Evolutionary conservation across 2,888 invertebrate species (phyloP), one percentile per base, ranked within the genome.

Genomic region (Maniola hyperantus): DNA sequence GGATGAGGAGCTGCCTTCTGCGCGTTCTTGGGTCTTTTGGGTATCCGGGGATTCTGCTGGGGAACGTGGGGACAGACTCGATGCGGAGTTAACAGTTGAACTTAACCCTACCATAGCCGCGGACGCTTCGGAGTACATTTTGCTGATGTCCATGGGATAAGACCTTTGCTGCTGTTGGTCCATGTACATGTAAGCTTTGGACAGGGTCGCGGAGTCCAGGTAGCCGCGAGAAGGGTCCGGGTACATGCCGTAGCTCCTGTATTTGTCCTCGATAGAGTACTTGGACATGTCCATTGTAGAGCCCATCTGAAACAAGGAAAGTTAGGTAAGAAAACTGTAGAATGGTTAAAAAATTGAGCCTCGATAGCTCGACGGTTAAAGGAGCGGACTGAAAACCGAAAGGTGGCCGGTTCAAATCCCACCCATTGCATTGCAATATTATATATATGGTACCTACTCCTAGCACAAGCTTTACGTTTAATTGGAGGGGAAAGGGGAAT

Each of bases 121-220:
- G 18, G 94, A 93, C 0, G 94, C 93, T 72, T 95, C 95, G 15
- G 94, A 93, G 79, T 95, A 95, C 91, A 95, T 94, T 80, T 95
- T 95, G 73, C 93, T 93, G 75, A 94, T 94, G 80, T 95, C 95
- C 78, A 95, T 91, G 0, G 94, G 92, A 68, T 94, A 94, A 0
- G 90, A 84, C 68, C 92, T 80, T 33, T 92, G 92, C 66, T 92
- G 93, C 61, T 91, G 93, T 70, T 94, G 94, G 76, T 96, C 95
- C 95, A 95, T 95, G 85, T 96, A 96, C 93, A 96, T 94, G 84
- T 96, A 96, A 0, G 96, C 96, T 81, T 96, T 96, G 78, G 95
- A 95, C 11, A 95, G 86, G 7, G 96, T 95, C 2, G 96, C 95
- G 0, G 95, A 95, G 82, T 96, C 96, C 62, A 96, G 89, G 81